These are phyloP conservation scores for Digitonthophagus gazella DNA, from an alignment of 2,888 invertebrate species.

Conservation along the genomic window DNA sequence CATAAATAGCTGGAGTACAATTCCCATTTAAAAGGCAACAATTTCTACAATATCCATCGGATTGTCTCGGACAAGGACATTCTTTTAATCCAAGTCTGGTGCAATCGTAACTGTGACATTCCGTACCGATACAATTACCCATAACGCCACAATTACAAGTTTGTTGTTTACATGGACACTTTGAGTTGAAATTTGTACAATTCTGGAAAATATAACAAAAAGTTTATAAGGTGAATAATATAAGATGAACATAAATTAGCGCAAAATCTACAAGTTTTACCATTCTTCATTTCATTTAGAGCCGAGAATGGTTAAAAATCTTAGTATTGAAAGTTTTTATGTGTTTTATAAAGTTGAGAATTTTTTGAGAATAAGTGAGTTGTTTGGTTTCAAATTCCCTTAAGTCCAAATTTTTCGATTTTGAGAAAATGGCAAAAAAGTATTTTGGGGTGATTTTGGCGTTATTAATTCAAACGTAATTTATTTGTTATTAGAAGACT, in stretches of 20 bases:
- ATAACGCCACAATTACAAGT: conserved; percentile 53
- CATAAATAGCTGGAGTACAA: conserved; percentile 27
- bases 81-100: conserved; percentile 51
- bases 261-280: not conserved
- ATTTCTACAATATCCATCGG: conserved; percentile 26
- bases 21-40: conserved; percentile 31
- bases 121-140: conserved; percentile 52
- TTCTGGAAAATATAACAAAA: conserved; percentile 44
- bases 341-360: too few relatives aligned
- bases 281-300: too few relatives aligned
- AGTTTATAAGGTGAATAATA: conserved; percentile 5
- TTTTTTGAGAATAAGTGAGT: too few relatives aligned
- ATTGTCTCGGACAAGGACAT: conserved; percentile 49
- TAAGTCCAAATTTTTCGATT: too few relatives aligned
- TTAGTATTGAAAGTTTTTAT: too few relatives aligned
- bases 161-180: conserved; percentile 48
- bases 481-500: too few relatives aligned
- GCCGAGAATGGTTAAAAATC: too few relatives aligned
- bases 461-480: too few relatives aligned
- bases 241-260: not conserved
- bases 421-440: too few relatives aligned
- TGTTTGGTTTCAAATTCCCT: too few relatives aligned
- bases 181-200: conserved; percentile 45
- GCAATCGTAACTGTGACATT: conserved; percentile 56
- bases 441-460: too few relatives aligned